These are phyloP conservation scores for Pardalotus punctatus DNA, from an alignment of 2,113 vertebrate species.

Conservation along the genomic window DNA sequence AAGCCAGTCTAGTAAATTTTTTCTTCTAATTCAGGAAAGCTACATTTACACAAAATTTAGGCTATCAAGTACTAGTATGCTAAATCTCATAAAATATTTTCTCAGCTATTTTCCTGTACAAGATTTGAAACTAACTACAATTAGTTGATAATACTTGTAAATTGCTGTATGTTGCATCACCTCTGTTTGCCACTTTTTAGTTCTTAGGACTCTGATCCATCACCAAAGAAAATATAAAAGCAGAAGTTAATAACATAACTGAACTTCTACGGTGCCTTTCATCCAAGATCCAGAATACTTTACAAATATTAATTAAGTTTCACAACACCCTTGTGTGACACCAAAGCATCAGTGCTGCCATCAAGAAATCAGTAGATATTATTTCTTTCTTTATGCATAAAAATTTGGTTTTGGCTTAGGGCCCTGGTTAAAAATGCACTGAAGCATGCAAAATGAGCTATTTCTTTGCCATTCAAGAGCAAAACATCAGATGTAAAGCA, in stretches of 20 bases:
- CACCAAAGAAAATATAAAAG: conserved; percentile 22
- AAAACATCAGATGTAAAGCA: not conserved
- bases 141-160: not conserved
- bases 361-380: not conserved
- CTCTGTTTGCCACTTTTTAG: not conserved
- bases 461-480: not conserved
- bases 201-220: not conserved
- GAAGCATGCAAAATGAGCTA: not conserved
- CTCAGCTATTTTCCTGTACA: not conserved
- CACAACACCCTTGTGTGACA: conserved; percentile 27
- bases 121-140: not conserved
- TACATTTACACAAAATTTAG: not conserved
- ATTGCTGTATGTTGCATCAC: not conserved
- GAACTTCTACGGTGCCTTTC: conserved; percentile 9
- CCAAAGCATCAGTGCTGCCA: not conserved
- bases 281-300: conserved; percentile 13
- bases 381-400: not conserved
- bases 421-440: not conserved
- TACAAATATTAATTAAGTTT: conserved; percentile 37
- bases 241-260: not conserved
- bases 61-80: not conserved
- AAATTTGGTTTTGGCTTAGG: not conserved
- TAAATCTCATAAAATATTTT: not conserved
- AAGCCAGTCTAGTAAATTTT: not conserved
- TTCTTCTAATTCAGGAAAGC: not conserved